Evolutionary conservation across 2,888 invertebrate genomes (phyloP).

Genomic region (Ptilodon capucinus): DNA sequence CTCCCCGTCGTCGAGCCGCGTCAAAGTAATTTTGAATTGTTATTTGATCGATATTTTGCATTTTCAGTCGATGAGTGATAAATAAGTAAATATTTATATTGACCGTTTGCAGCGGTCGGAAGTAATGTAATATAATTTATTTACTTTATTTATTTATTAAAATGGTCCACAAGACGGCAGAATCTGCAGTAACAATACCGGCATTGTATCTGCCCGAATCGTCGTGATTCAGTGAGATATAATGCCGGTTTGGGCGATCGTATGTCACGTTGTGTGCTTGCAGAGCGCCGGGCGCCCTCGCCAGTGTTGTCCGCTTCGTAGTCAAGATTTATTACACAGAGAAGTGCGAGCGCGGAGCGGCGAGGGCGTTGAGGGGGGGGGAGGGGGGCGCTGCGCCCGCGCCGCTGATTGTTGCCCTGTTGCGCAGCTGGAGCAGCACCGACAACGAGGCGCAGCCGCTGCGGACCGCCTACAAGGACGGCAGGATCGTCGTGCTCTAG

Average conservation of each 20-base stretch:
- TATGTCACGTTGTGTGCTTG: conserved; percentile 8
- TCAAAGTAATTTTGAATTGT: no score
- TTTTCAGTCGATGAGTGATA: no score
- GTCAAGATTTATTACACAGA: conserved; percentile 25
- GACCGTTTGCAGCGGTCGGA: no score
- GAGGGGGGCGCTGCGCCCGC: no score
- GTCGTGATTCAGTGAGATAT: no score
- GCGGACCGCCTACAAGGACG: conserved; percentile 45
- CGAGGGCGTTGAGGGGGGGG: no score
- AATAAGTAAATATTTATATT: no score
- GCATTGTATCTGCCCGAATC: no score
- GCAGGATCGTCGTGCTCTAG: conserved; percentile 49
- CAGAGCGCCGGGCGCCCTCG: conserved; percentile 13
- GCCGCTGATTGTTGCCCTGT: conserved; percentile 2
- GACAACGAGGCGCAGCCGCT: conserved; percentile 41
- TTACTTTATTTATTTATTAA: no score
- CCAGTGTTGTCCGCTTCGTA: conserved; percentile 19
- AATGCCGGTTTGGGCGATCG: conserved; percentile 5
- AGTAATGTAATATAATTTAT: no score
- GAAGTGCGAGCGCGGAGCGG: conserved; percentile 5
- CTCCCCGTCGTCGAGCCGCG: no score
- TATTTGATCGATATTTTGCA: no score
- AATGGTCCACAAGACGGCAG: not conserved
- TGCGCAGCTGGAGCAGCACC: conserved; percentile 10
- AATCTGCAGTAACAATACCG: not conserved